Evolutionary conservation across 1,140 invertebrate species (phyloP).

Genomic region (Diachasmimorpha longicaudata): DNA sequence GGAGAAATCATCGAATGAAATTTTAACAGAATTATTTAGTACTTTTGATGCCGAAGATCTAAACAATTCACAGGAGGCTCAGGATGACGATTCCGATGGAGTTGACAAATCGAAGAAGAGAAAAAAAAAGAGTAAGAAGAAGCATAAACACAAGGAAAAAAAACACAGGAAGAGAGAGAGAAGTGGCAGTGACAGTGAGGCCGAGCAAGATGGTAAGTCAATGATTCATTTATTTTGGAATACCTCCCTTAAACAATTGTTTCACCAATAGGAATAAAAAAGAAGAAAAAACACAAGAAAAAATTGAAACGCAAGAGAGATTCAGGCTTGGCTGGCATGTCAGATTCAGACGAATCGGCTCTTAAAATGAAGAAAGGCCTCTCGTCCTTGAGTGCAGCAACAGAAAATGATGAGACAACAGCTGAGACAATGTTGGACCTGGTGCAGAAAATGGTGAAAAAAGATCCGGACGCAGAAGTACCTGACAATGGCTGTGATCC

Average conservation of each 20-base stretch:
- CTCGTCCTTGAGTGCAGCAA: background rate
- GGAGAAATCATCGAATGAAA: conserved; percentile 77
- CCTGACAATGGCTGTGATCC: conserved; percentile 12
- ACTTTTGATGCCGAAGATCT: conserved; percentile 68
- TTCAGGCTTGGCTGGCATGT: conserved; percentile 46
- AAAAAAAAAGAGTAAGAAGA: conserved; percentile 64
- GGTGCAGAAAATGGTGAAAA: conserved; percentile 21
- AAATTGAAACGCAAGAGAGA: conserved; percentile 63
- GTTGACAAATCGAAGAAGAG: conserved; percentile 60
- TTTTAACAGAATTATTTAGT: conserved; percentile 78
- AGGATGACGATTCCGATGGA: conserved; percentile 31
- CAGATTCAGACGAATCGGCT: conserved; percentile 50
- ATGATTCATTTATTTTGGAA: conserved; percentile 6
- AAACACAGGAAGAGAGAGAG: conserved; percentile 64
- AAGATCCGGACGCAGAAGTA: background rate
- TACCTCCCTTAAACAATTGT: conserved; percentile 11
- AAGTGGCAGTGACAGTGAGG: conserved; percentile 61
- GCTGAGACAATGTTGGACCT: conserved; percentile 13
- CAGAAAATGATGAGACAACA: conserved; percentile 27
- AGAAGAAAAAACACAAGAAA: conserved; percentile 67
- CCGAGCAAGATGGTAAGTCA: conserved; percentile 48
- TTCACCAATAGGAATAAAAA: conserved; percentile 50
- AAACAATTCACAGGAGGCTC: conserved; percentile 33
- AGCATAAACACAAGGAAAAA: conserved; percentile 65
- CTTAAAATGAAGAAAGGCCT: conserved; percentile 33